Evolutionary conservation across 2,113 vertebrate genomes (phyloP), one percentile per base, ranked within the genome.

Genomic region (Mustela nigripes): DNA sequence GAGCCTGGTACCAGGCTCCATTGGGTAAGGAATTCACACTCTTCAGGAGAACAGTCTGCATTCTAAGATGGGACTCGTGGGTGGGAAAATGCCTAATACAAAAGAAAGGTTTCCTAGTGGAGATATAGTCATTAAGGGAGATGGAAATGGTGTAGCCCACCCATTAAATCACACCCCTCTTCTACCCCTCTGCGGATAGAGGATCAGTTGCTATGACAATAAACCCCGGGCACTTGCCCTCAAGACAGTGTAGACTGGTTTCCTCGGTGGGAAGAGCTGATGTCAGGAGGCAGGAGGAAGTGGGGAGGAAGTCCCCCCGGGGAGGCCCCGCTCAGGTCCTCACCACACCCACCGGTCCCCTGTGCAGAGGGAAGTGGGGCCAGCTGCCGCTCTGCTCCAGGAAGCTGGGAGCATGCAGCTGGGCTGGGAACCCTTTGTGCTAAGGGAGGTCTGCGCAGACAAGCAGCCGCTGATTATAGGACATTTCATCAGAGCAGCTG

Each of bases 401-500:
- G 96, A 98, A 95, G 65, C 97, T 11, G 62, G 96, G 87, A 96
- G 92, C 95, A 60, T 78, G 85, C 97, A 94, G 95, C 95, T 96
- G 93, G 95, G 67, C 89, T 97, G 95, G 97, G 97, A 97, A 92
- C 62, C 86, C 86, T 97, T 97, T 97, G 95, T 97, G 96, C 58
- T 97, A 86, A 97, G 92, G 93, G 95, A 95, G 98, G 96, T 86
- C 96, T 96, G 78, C 0, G 11, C 92, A 97, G 96, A 96, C 88
- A 88, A 96, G 97, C 97, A 83, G 88, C 89, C 71, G 14, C 97
- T 98, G 97, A 97, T 95, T 89, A 91, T 89, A 97, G 95, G 81
- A 74, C 53, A 80, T 98, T 98, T 97, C 97, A 95, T 93, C 97
- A 92, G 97, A 97, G 95, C 98, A 98, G 97, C 97, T 98, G 98